Conservation (phyloP, 2,888 invertebrate genomes). For the Cybosia mesomella region DNA sequence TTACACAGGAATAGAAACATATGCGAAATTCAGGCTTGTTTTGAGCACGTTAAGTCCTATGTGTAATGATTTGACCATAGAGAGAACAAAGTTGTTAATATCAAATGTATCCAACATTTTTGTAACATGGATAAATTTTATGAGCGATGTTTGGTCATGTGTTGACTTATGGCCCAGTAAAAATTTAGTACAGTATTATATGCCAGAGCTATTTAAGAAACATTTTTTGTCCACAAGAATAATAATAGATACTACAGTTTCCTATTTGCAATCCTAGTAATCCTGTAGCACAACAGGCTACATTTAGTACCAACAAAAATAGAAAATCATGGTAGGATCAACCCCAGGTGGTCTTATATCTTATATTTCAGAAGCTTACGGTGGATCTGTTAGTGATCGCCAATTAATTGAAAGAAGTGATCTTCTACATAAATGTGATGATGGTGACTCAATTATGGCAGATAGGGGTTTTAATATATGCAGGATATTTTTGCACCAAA, state of each 20-base stretch:
- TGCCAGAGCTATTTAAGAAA: conserved; percentile 1
- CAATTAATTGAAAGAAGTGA: too few species aligned
- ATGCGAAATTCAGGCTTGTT: background rate
- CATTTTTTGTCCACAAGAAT: background rate
- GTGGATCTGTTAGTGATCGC: too few species aligned
- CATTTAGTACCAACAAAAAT: conserved; percentile 17
- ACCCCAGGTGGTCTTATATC: background rate
- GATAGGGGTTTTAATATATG: too few species aligned
- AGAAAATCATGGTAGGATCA: conserved; percentile 13
- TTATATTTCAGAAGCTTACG: too few species aligned
- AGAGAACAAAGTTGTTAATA: background rate
- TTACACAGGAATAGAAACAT: conserved; percentile 11
- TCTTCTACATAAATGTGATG: too few species aligned
- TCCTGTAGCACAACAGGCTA: conserved; percentile 12
- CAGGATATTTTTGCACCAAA: too few species aligned
- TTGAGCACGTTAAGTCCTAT: background rate
- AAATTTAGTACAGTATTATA: conserved; percentile 2
- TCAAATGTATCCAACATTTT: conserved; percentile 18
- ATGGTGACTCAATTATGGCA: too few species aligned
- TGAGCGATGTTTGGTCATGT: background rate
- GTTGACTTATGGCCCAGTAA: conserved; percentile 9
- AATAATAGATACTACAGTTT: too few species aligned
- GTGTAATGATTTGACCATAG: background rate
- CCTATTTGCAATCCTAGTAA: conserved; percentile 13
- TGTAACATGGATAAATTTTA: conserved; percentile 17